A percentile compares a stretch with the other conserved stretches of the same genome.
Conservation (phyloP, 2,888 invertebrate species). For the Macropis europaea region DNA sequence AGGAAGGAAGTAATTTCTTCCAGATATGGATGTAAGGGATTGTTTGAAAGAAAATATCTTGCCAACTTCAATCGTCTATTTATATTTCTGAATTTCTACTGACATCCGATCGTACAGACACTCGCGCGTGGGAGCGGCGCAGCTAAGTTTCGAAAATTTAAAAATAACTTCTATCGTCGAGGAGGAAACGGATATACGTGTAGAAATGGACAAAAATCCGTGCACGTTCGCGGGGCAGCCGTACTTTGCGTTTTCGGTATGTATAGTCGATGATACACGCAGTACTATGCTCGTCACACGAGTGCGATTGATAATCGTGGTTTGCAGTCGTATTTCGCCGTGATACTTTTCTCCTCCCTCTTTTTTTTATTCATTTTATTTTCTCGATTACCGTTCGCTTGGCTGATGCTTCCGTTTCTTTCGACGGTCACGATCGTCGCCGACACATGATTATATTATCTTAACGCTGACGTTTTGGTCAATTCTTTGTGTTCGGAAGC, state of each 20-base stretch:
- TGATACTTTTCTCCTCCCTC: background rate
- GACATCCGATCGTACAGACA: slow-evolving; percentile 67
- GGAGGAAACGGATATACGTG: slow-evolving; percentile 64
- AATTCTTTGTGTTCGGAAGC: slow-evolving; percentile 51
- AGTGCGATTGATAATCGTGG: slow-evolving; percentile 31
- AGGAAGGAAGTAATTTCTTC: background rate
- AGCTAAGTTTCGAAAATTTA: slow-evolving; percentile 61
- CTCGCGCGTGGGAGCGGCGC: slow-evolving; percentile 61
- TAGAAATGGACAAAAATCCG: slow-evolving; percentile 66
- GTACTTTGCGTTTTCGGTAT: slow-evolving; percentile 19
- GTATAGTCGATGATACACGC: slow-evolving; percentile 29
- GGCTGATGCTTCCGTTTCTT: slow-evolving; percentile 10
- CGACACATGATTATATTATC: slow-evolving; percentile 17
- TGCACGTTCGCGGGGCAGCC: slow-evolving; percentile 49
- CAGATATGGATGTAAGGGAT: background rate
- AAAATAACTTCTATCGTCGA: slow-evolving; percentile 69
- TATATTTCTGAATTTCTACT: slow-evolving; percentile 67
- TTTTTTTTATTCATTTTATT: background rate
- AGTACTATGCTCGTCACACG: slow-evolving; percentile 22
- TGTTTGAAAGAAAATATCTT: slow-evolving; percentile 33
- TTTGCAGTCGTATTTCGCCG: slow-evolving; percentile 20
- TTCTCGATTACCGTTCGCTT: slow-evolving; percentile 9
- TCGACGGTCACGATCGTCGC: slow-evolving; percentile 27
- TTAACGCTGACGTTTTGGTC: slow-evolving; percentile 56
- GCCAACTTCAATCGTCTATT: slow-evolving; percentile 66